These are phyloP conservation scores for Drosophila chauvacae DNA, from an alignment of 1,140 invertebrate species.

Conservation along the genomic window DNA sequence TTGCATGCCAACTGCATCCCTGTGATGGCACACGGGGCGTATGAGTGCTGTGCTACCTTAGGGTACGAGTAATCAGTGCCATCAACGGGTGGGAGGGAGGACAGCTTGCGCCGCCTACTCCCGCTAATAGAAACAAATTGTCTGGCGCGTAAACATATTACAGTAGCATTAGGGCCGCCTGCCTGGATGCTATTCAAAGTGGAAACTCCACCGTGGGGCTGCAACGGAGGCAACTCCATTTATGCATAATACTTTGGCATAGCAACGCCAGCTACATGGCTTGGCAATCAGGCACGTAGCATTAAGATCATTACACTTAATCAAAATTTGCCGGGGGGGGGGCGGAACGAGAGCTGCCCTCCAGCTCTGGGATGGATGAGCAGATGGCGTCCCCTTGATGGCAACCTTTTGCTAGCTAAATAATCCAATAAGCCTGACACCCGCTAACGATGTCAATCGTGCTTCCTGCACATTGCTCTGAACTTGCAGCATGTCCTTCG, in stretches of 20 bases:
- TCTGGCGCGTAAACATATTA: constrained; percentile 61
- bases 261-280: constrained; percentile 14
- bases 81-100: background rate
- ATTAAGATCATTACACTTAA: constrained; percentile 61
- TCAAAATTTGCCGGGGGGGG: constrained; percentile 49
- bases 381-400: constrained; percentile 4
- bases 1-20: constrained; percentile 36
- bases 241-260: constrained; percentile 44
- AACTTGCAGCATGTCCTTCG: constrained; percentile 70
- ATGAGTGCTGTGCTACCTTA: constrained; percentile 39
- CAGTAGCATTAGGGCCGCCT: constrained; percentile 46
- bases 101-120: constrained; percentile 16
- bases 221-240: constrained; percentile 30
- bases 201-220: constrained; percentile 18
- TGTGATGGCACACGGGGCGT: constrained; percentile 39
- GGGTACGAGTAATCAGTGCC: constrained; percentile 17
- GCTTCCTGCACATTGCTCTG: background rate
- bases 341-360: constrained; percentile 8
- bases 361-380: constrained; percentile 11
- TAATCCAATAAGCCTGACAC: constrained; percentile 44
- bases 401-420: constrained; percentile 5
- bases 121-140: constrained; percentile 76
- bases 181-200: constrained; percentile 24
- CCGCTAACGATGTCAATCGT: constrained; percentile 42
- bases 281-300: constrained; percentile 49